These are phyloP conservation scores for Amphimallon solstitiale DNA, from an alignment of 2,888 invertebrate genomes.

Conservation along the genomic window DNA sequence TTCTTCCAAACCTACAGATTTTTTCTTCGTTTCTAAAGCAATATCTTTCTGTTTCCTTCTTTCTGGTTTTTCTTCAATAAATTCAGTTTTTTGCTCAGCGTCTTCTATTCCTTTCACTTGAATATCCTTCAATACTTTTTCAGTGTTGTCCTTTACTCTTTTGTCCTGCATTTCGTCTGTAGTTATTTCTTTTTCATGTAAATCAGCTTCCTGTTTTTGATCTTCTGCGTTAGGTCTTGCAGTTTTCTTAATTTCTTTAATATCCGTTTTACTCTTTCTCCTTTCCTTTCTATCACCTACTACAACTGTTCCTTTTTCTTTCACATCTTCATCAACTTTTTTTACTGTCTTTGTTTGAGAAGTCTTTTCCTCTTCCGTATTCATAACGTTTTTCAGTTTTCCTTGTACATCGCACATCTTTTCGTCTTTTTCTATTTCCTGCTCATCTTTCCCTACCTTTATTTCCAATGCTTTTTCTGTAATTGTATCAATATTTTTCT, in stretches of 20 bases:
- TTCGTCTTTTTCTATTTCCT: constrained; percentile 48
- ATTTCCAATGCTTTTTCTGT: constrained; percentile 46
- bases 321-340: constrained; percentile 44
- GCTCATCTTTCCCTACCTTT: constrained; percentile 48
- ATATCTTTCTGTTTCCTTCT: constrained; percentile 36
- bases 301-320: constrained; percentile 42
- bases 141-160: constrained; percentile 57
- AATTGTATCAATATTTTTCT: constrained; percentile 45
- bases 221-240: constrained; percentile 56
- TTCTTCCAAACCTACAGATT: constrained; percentile 49
- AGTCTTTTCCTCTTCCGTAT: constrained; percentile 23
- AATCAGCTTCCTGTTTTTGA: constrained; percentile 54
- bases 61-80: constrained; percentile 1
- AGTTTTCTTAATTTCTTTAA: constrained; percentile 46
- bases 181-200: constrained; percentile 55
- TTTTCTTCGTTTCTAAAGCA: constrained; percentile 49
- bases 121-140: constrained; percentile 57
- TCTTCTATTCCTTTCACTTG: constrained; percentile 60
- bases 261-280: constrained; percentile 41
- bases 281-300: constrained; percentile 47
- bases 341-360: constrained; percentile 50
- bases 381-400: constrained; percentile 44
- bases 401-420: constrained; percentile 7
- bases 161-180: constrained; percentile 44
- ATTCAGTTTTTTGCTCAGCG: constrained; percentile 47